Base-by-base conservation (phyloP, 2,888 invertebrate genomes). In the Dinocampus coccinellae region DNA sequence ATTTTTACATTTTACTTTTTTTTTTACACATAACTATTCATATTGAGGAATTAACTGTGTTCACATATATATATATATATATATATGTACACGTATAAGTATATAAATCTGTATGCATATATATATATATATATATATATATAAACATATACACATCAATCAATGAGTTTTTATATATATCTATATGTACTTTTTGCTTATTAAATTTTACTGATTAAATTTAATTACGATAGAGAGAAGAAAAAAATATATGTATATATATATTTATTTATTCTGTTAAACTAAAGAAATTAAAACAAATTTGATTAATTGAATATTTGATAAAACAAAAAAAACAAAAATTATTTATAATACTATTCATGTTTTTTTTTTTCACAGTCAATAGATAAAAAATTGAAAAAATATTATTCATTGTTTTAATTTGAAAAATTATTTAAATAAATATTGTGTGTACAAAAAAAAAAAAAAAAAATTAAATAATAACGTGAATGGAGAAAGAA, bases 401-500 rank as follows among this genome's bases (percentile, higher is more conserved):
- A 29, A 29, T 4, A 29, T 4, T 7, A 29, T 7, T 29, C 7
- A 29, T 29, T 29, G 3, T 29, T 20, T 47, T 47, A 16, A 47
- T 9, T 20, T 60, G 34, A 34, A 47, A 39, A n/a, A 47, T 47
- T 16, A 47, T 20, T 16, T n/a, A 47, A 47, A 47, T 47, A 16
- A 47, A 47, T 61, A 57, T 73, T 63, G 55, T 61, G 61, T 57
- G 68, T 73, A 66, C 69, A 55, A 75, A 70, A 61, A 73, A 69
- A 69, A 69, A 74, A 70, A 74, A 67, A 70, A 79, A n/a, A n/a
- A n/a, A n/a, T n/a, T n/a, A n/a, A n/a, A n/a, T n/a, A n/a, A n/a
- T n/a, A n/a, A n/a, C 78, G 79, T 79, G 76, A 74, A 81, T 82
- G 81, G 71, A 79, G 76, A 84, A 82, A 82, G 82, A 29, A 47